A percentile compares a stretch with the other conserved stretches of the same genome.
Evolutionary conservation across 2,113 vertebrate genomes (phyloP).

Genomic region (Sander lucioperca): DNA sequence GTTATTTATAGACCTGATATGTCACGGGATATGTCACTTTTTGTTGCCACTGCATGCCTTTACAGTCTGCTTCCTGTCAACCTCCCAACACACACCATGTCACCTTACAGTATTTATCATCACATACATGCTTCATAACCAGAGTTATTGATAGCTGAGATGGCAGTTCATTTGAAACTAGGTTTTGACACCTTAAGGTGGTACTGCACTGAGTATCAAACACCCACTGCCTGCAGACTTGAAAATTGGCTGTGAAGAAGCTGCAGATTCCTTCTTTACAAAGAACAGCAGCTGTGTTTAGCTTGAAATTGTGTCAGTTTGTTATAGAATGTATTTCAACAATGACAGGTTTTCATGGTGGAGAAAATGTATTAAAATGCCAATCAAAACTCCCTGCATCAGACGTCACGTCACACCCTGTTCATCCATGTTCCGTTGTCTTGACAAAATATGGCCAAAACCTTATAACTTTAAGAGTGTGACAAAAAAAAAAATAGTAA

Average conservation of each 20-base stretch:
- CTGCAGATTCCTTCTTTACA: not conserved
- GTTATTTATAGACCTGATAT: not conserved
- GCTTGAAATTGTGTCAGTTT: not conserved
- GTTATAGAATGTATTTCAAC: not conserved
- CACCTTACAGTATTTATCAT: not conserved
- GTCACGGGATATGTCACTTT: not conserved
- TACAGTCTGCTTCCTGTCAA: not conserved
- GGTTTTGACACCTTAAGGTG: conserved; percentile 15
- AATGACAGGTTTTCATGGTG: not conserved
- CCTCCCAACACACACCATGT: not conserved
- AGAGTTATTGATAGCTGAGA: conserved; percentile 5
- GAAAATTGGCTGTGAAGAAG: conserved; percentile 9
- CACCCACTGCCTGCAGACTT: conserved; percentile 2
- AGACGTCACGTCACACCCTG: not conserved
- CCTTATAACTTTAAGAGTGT: not conserved
- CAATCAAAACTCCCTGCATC: not conserved
- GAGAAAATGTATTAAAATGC: not conserved
- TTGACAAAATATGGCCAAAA: not conserved
- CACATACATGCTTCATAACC: not conserved
- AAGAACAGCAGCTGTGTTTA: conserved; percentile 12
- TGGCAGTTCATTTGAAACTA: conserved; percentile 25
- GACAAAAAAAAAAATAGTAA: too few species aligned
- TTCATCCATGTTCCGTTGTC: not conserved
- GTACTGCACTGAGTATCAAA: conserved; percentile 4
- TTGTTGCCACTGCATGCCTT: conserved; percentile 15